Conservation (phyloP, 1,140 invertebrate genomes). For the Sogatella furcifera region DNA sequence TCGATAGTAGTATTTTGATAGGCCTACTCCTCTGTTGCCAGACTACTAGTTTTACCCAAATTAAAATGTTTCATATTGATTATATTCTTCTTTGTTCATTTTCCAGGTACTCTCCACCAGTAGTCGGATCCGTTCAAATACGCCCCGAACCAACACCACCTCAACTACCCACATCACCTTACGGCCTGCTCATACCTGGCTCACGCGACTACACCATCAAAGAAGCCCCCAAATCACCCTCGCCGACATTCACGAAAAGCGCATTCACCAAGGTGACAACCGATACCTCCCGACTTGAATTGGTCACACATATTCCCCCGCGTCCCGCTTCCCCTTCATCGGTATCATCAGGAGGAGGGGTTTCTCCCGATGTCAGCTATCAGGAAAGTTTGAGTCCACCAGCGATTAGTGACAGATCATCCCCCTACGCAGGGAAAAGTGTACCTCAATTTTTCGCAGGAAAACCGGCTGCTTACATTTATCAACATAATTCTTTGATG, state of each 20-base stretch:
- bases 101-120: constrained; percentile 30
- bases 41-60: no score
- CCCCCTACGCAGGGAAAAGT: constrained; percentile 1
- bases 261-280: constrained; percentile 66
- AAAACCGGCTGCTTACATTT: background rate
- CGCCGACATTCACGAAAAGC: constrained; percentile 39
- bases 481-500: background rate
- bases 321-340: constrained; percentile 24
- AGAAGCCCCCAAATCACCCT: background rate
- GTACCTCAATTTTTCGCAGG: constrained; percentile 2
- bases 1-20: no score
- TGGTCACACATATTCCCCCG: constrained; percentile 30
- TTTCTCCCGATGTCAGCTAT: constrained; percentile 62
- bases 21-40: no score
- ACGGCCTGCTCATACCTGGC: constrained; percentile 15
- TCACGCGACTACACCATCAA: background rate
- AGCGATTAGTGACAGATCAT: constrained; percentile 27
- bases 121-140: constrained; percentile 18
- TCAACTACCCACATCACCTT: constrained; percentile 22
- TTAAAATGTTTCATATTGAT: no score
- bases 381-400: constrained; percentile 67
- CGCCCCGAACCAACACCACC: constrained; percentile 18
- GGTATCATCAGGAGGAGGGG: constrained; percentile 38
- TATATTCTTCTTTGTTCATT: no score
- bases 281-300: constrained; percentile 31